Percentiles rank a stretch among this genome's conserved stretches.
Conservation (phyloP, 2,797 vertebrate species). For the Hyperoplus lanceolatus region DNA sequence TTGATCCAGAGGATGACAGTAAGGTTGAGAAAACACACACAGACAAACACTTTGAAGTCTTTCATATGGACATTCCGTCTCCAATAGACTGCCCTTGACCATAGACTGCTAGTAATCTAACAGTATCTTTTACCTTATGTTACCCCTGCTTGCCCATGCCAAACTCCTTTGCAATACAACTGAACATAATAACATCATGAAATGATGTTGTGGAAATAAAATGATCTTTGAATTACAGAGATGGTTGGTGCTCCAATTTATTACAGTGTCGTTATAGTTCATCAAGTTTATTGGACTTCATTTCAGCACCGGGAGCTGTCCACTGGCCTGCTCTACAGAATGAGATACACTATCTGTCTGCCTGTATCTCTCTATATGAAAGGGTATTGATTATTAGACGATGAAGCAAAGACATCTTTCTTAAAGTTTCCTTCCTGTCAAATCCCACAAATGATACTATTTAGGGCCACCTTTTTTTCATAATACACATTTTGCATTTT, state of each 20-base stretch:
- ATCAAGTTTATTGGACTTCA: neutral
- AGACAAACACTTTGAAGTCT: neutral
- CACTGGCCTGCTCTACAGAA: neutral
- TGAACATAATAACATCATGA: neutral
- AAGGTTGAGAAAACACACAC: neutral
- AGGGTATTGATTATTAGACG: neutral
- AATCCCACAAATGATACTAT: neutral
- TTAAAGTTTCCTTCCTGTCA: neutral
- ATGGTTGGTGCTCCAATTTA: neutral
- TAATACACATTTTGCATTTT: neutral
- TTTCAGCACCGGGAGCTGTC: constrained; percentile 2
- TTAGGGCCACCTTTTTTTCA: neutral
- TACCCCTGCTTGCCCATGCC: neutral
- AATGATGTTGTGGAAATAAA: neutral
- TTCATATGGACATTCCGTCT: neutral
- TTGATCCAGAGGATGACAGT: neutral
- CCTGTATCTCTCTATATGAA: neutral
- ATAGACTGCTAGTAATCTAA: too few relatives aligned
- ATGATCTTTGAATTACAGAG: neutral
- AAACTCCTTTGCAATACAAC: neutral
- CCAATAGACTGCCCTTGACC: neutral
- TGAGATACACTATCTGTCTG: neutral
- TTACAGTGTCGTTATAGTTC: neutral
- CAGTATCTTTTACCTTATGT: neutral
- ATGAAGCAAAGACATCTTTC: neutral